Percentiles rank a stretch among this genome's conserved stretches.
Conservation (phyloP, 2,113 vertebrate genomes). For the Azemiops feae region DNA sequence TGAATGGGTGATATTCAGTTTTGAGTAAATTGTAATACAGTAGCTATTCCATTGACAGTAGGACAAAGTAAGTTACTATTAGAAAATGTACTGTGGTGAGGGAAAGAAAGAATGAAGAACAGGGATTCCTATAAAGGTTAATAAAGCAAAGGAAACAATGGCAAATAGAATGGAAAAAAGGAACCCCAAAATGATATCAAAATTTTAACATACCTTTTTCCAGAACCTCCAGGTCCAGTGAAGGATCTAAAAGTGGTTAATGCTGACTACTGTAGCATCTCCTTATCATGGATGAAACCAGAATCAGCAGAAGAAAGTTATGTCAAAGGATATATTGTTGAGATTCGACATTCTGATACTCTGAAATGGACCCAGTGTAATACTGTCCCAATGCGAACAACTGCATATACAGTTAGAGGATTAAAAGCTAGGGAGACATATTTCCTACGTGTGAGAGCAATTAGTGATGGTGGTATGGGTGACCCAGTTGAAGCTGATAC, state of each 20-base stretch:
- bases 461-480: slow-evolving; percentile 75
- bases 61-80: neutral
- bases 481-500: slow-evolving; percentile 72
- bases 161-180: no score
- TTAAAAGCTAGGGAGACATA: slow-evolving; percentile 77
- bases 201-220: slow-evolving; percentile 11
- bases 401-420: slow-evolving; percentile 78
- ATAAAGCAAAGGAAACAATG: neutral
- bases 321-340: slow-evolving; percentile 82
- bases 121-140: neutral
- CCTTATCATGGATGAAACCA: slow-evolving; percentile 81
- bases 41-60: neutral
- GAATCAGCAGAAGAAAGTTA: slow-evolving; percentile 63
- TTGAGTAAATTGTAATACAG: neutral
- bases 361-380: slow-evolving; percentile 82
- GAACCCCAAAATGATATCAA: neutral
- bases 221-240: slow-evolving; percentile 83
- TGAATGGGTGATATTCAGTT: neutral
- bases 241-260: slow-evolving; percentile 80
- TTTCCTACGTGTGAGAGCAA: slow-evolving; percentile 76
- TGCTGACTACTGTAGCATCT: slow-evolving; percentile 77
- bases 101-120: neutral
- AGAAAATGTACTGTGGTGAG: neutral
- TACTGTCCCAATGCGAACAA: slow-evolving; percentile 60
- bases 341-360: slow-evolving; percentile 73